phyloP scores from a whole-genome alignment of 1,140 invertebrate species.

The Drosophila busckii region DNA sequence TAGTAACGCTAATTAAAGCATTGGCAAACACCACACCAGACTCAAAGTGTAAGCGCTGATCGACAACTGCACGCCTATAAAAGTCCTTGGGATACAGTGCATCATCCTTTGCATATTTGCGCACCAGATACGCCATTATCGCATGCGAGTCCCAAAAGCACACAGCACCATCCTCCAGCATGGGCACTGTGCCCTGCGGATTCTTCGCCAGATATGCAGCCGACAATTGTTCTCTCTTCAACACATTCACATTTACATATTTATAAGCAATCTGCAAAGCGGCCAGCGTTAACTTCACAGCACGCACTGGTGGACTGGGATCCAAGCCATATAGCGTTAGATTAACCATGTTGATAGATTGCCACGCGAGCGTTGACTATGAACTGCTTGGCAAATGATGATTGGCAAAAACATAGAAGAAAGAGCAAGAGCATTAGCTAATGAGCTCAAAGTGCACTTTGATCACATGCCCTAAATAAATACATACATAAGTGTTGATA shows the following conservation, averaged over 20 bases:
- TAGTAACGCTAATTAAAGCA: constrained; percentile 74
- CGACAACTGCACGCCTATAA: constrained; percentile 79
- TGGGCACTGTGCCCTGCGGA: constrained; percentile 73
- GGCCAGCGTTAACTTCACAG: constrained; percentile 78
- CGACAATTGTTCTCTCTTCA: constrained; percentile 82
- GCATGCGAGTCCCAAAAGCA: constrained; percentile 67
- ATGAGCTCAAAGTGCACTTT: too few relatives aligned
- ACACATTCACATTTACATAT: constrained; percentile 80
- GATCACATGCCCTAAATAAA: too few relatives aligned
- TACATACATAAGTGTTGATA: too few relatives aligned
- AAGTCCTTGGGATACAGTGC: constrained; percentile 82
- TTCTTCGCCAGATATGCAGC: constrained; percentile 81
- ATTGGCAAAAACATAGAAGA: too few relatives aligned
- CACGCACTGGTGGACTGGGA: constrained; percentile 79
- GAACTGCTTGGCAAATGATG: not conserved
- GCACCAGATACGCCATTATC: constrained; percentile 73
- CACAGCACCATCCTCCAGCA: constrained; percentile 45
- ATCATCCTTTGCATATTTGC: constrained; percentile 73
- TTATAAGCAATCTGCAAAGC: constrained; percentile 78
- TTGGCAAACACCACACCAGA: constrained; percentile 81
- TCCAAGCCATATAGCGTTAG: constrained; percentile 56
- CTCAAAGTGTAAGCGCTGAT: constrained; percentile 82
- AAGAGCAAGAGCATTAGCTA: too few relatives aligned
- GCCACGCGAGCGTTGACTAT: not conserved
- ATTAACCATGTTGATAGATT: constrained; percentile 47